Conservation (phyloP, 2,113 vertebrate genomes). For the Poicephalus meyeri region DNA sequence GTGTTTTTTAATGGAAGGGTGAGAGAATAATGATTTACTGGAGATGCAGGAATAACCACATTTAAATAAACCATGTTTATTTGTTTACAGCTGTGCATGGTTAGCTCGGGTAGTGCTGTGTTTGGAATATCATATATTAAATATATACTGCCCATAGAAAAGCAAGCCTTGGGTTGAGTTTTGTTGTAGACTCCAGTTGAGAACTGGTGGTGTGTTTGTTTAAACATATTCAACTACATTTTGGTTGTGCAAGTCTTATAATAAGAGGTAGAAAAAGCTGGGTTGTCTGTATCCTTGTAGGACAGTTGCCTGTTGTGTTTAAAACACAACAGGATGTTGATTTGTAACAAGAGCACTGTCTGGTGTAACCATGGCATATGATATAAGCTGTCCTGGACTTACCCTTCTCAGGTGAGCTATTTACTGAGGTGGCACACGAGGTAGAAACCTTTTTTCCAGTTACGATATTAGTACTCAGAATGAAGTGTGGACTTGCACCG, state of each 20-base stretch:
- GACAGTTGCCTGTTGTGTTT: not conserved
- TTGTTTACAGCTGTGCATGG: not conserved
- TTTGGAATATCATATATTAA: not conserved
- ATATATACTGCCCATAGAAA: not conserved
- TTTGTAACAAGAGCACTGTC: rapidly evolving
- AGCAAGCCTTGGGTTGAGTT: not conserved
- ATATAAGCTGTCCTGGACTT: not conserved
- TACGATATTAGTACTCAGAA: not conserved
- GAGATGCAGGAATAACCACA: not conserved
- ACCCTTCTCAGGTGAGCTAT: not conserved
- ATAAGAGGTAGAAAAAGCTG: not conserved
- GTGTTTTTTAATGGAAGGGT: not conserved
- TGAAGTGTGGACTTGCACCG: not conserved
- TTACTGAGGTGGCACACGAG: not conserved
- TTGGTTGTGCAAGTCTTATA: not conserved
- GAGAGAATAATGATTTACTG: not conserved
- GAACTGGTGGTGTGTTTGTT: not conserved
- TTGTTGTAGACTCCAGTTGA: not conserved
- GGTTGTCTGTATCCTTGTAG: not conserved
- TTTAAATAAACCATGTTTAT: not conserved
- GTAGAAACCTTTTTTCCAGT: not conserved
- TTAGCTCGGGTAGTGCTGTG: not conserved
- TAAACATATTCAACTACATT: not conserved
- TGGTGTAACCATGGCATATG: not conserved
- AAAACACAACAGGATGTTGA: not conserved